Evolutionary conservation across 1,140 invertebrate species (phyloP).

Genomic region (Danaus plexippus): DNA sequence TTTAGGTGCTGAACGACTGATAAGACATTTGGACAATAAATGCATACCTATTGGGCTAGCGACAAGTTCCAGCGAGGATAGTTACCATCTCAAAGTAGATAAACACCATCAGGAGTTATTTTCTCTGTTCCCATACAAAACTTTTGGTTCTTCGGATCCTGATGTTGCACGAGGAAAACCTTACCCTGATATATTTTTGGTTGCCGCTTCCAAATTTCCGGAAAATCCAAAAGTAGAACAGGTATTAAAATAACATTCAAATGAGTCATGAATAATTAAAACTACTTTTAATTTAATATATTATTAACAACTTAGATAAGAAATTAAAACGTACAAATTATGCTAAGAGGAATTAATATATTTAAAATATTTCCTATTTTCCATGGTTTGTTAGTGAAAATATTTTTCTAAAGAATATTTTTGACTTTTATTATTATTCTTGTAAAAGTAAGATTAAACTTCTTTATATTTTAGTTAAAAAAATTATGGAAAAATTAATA

Average conservation of each 20-base stretch:
- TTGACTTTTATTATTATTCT: no score
- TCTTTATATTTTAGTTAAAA: no score
- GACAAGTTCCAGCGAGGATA: constrained; percentile 78
- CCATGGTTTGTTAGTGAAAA: no score
- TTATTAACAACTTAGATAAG: no score
- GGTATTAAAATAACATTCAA: constrained; percentile 35
- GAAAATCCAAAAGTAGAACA: constrained; percentile 73
- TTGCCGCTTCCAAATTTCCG: constrained; percentile 79
- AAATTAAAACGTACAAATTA: no score
- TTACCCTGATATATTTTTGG: constrained; percentile 82
- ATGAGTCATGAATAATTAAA: no score
- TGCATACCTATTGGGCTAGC: constrained; percentile 81
- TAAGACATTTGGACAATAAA: constrained; percentile 77
- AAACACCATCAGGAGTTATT: constrained; percentile 80
- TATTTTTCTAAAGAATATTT: no score
- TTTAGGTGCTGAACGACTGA: constrained; percentile 78
- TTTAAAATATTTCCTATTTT: no score
- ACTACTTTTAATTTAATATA: no score
- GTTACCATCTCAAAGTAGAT: constrained; percentile 77
- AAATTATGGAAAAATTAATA: no score
- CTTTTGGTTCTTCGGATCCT: constrained; percentile 80
- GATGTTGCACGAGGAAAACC: constrained; percentile 85
- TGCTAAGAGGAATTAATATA: no score
- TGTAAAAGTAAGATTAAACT: no score
- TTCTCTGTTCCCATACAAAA: constrained; percentile 76